Percentiles rank a stretch among this genome's conserved stretches.
Conservation (phyloP, 2,888 invertebrate genomes). For the Rhagium mordax region DNA sequence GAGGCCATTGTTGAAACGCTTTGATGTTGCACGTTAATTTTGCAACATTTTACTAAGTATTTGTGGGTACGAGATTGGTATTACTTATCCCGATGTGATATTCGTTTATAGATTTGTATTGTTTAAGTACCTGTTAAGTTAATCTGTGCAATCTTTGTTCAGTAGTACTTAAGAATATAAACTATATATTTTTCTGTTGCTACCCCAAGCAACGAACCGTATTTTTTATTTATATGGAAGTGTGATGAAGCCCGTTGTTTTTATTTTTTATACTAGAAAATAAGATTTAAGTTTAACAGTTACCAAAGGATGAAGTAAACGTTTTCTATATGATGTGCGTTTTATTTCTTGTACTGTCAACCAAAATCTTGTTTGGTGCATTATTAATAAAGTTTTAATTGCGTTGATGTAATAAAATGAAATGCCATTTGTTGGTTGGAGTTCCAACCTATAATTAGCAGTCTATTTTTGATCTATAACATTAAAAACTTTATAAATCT, state of each 20-base stretch:
- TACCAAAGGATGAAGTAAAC: not conserved
- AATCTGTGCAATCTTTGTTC: slow-evolving; percentile 6
- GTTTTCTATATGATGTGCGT: not conserved
- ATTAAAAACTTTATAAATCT: too few relatives aligned
- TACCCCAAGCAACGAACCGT: not conserved
- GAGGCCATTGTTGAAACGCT: not conserved
- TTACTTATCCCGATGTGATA: slow-evolving; percentile 9
- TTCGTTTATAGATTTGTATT: not conserved
- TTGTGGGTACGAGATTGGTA: not conserved
- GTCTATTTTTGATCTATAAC: too few relatives aligned
- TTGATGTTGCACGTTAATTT: not conserved
- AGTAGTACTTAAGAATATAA: slow-evolving; percentile 9
- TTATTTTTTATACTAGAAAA: not conserved
- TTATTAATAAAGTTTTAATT: too few relatives aligned
- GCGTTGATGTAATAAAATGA: too few relatives aligned
- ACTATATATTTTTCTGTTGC: not conserved
- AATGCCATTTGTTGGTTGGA: too few relatives aligned
- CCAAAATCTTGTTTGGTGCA: too few relatives aligned
- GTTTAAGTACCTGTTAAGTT: not conserved
- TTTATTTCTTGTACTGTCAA: not conserved
- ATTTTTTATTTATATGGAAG: not conserved
- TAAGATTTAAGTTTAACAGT: not conserved
- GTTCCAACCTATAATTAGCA: too few relatives aligned
- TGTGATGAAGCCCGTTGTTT: not conserved
- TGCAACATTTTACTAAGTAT: not conserved